Conservation (phyloP, 2,113 vertebrate species). For the Oenanthe oenanthe region DNA sequence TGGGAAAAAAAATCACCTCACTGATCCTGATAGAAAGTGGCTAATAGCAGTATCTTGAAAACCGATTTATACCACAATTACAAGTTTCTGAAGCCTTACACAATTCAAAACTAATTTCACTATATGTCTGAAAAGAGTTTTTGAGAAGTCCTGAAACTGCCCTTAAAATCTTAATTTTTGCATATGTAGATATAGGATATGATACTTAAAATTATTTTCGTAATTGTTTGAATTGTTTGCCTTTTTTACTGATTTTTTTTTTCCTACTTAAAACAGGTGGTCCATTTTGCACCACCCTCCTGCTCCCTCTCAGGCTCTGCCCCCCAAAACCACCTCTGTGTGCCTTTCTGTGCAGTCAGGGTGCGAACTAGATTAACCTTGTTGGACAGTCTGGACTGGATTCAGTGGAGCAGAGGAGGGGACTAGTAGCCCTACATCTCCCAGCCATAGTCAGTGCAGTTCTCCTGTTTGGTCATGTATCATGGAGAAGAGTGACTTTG, state of each 20-base stretch:
- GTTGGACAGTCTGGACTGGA: background rate
- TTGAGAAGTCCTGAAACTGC: background rate
- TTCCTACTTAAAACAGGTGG: background rate
- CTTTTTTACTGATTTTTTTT: background rate
- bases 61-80: background rate
- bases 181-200: background rate
- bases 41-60: background rate
- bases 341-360: background rate
- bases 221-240: background rate
- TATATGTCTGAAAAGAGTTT: background rate
- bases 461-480: background rate
- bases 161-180: background rate
- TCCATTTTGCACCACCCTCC: background rate
- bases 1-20: background rate
- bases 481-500: background rate
- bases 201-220: background rate
- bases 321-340: background rate
- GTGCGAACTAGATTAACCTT: background rate
- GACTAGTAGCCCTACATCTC: background rate
- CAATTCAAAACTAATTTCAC: background rate
- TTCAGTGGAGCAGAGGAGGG: background rate
- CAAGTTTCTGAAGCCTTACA: background rate
- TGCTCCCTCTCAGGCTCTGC: background rate
- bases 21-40: background rate
- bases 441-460: too few relatives aligned